A percentile compares a stretch with the other conserved stretches of the same genome.
phyloP scores from a whole-genome alignment of 2,888 invertebrate species.

The Drosophila atripex region DNA sequence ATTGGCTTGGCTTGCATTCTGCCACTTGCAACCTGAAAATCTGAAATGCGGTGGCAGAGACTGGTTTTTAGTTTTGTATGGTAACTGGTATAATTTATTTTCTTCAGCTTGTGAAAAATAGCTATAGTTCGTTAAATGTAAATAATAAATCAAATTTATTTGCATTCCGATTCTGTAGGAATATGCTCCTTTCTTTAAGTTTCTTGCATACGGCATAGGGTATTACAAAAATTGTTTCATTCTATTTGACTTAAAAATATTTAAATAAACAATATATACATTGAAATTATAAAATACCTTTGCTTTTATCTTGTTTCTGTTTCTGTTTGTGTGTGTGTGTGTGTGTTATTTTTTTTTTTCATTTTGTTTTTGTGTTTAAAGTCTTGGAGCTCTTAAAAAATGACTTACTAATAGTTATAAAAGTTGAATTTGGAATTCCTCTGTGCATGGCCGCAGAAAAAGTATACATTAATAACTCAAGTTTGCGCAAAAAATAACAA shows the following conservation, averaged over 20 bases:
- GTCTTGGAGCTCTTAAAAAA: conserved; percentile 77
- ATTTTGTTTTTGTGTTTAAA: conserved; percentile 58
- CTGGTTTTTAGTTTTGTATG: conserved; percentile 40
- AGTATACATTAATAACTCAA: conserved; percentile 36
- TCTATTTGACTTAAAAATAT: conserved; percentile 56
- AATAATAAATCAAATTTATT: conserved; percentile 68
- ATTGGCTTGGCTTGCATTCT: background rate
- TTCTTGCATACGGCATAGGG: conserved; percentile 54
- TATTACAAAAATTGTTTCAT: conserved; percentile 47
- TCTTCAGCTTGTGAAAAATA: conserved; percentile 72
- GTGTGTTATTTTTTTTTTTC: too few species aligned
- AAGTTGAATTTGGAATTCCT: conserved; percentile 73
- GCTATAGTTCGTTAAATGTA: conserved; percentile 66
- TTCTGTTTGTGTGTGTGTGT: conserved; percentile 13
- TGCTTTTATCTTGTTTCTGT: conserved; percentile 38
- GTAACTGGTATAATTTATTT: conserved; percentile 74
- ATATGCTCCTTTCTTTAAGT: conserved; percentile 60
- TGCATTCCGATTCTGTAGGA: conserved; percentile 39
- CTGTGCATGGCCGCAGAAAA: conserved; percentile 75
- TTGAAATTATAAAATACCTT: conserved; percentile 49
- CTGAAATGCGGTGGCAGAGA: conserved; percentile 14
- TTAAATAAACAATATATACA: conserved; percentile 77
- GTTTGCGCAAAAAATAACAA: conserved; percentile 19
- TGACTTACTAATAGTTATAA: conserved; percentile 30
- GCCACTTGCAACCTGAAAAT: conserved; percentile 8